Evolutionary conservation across 2,888 invertebrate genomes (phyloP), one percentile per base, ranked within the genome.

Genomic region (Rhorus exstirpatorius): DNA sequence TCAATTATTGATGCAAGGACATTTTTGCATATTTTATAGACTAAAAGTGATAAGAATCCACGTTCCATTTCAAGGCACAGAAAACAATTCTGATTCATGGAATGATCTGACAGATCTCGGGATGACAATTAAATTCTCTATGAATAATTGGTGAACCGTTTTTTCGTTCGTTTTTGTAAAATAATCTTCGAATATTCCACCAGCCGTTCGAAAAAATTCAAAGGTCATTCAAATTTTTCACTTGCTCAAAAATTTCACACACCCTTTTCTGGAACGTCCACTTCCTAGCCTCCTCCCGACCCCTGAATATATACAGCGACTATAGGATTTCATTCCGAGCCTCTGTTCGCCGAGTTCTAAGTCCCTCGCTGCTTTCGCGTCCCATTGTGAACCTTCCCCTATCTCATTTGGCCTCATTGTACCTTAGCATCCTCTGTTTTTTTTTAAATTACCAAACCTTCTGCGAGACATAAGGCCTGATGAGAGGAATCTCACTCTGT

Each of bases 371-470:
- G 46, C 35, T 65, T 44, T 26, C 88, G 86, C 89, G 86, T 86
- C 86, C 86, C 88, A 85, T 84, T 88, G 61, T 38, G 87, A 87
- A 86, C 88, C 89, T 90, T 90, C 89, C 90, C 90, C 92, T 90
- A 90, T 92, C 92, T 92, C 92, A 92, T 92, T 92, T 92, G 88
- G 91, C 91, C 92, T 92, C 92, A 92, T 92, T 92, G 92, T 92
- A 87, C 90, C 89, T 89, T 88, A 89, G 88, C 89, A 85, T 89
- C 91, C 90, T 91, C 92, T 92, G 92, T 92, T 92, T 92, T 80
- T 92, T 81, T 92, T 92, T 90, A 91, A 92, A 92, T 92, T 92
- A 92, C 92, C 90, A 89, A 77, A 89, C 89, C 90, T 91, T 90
- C 90, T 89, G 87, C 88, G 87, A 86, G 85, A 74, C 68, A 61